These are phyloP conservation scores for Steromphala cineraria DNA, from an alignment of 2,888 invertebrate species.

Conservation along the genomic window DNA sequence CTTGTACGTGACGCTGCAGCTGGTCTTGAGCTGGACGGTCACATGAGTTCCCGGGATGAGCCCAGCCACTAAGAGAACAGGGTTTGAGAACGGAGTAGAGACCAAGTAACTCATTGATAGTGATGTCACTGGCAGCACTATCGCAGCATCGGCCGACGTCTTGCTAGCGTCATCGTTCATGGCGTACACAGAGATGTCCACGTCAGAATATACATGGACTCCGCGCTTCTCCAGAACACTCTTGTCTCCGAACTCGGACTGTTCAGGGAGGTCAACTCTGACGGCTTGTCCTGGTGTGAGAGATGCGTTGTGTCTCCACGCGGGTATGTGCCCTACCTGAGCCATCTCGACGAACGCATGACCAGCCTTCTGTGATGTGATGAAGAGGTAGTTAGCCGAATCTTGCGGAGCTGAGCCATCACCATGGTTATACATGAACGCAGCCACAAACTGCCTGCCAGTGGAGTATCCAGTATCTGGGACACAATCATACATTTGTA, in stretches of 20 bases:
- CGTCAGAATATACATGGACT: neutral
- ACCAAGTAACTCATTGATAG: neutral
- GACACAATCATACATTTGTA: too few species aligned
- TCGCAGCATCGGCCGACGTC: neutral
- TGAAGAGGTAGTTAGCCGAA: slow-evolving; percentile 9
- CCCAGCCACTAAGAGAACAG: neutral
- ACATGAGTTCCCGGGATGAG: neutral
- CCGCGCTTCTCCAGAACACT: neutral
- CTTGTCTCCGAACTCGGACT: neutral
- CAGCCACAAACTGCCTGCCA: slow-evolving; percentile 16
- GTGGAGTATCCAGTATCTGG: slow-evolving; percentile 4
- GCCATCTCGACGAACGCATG: neutral
- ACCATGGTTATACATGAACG: slow-evolving; percentile 10
- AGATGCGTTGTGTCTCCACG: neutral
- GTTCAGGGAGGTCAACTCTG: neutral
- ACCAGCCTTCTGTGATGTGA: neutral
- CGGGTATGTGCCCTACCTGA: neutral
- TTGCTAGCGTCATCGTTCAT: slow-evolving; percentile 3
- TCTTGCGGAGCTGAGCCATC: neutral
- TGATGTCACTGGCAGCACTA: neutral
- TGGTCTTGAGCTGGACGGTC: neutral
- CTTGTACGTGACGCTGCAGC: neutral
- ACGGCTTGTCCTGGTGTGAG: neutral
- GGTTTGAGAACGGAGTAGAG: neutral
- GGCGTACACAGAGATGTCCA: slow-evolving; percentile 16